Conservation (phyloP, 2,113 vertebrate species). For the Chlorodrepanis virens region DNA sequence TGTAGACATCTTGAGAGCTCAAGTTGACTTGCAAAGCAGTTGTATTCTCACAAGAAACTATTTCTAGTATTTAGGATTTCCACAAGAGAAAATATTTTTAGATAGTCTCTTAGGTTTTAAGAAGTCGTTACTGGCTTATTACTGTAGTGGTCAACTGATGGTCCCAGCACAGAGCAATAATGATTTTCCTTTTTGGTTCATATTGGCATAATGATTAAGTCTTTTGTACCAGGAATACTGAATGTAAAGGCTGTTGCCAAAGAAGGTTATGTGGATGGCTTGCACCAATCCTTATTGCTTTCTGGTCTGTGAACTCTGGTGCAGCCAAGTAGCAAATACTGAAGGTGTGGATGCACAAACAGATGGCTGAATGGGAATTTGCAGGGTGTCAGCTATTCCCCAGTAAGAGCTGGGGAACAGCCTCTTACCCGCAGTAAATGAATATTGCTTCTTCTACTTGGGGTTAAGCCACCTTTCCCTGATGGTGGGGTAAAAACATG, state of each 20-base stretch:
- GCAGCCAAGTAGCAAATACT: background rate
- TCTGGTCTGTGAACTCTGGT: background rate
- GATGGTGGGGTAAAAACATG: background rate
- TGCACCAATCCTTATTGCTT: background rate
- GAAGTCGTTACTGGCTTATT: background rate
- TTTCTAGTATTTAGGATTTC: slow-evolving; percentile 19
- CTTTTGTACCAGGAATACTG: background rate
- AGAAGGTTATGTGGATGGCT: background rate
- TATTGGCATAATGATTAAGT: background rate
- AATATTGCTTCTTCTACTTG: background rate
- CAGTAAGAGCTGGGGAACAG: background rate
- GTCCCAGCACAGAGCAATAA: background rate
- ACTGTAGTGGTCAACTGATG: background rate
- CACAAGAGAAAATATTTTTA: slow-evolving; percentile 3
- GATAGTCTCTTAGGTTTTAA: background rate
- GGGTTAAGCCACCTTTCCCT: background rate
- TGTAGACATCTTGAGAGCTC: background rate
- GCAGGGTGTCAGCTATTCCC: background rate
- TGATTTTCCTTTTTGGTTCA: background rate
- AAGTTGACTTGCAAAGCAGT: background rate
- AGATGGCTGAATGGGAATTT: background rate
- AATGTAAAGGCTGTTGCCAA: background rate
- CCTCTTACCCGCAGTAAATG: background rate
- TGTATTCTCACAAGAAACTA: slow-evolving; percentile 1
- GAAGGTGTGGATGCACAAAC: background rate